These are phyloP conservation scores for Xestia sexstrigata DNA, from an alignment of 2,888 invertebrate genomes.

Conservation along the genomic window DNA sequence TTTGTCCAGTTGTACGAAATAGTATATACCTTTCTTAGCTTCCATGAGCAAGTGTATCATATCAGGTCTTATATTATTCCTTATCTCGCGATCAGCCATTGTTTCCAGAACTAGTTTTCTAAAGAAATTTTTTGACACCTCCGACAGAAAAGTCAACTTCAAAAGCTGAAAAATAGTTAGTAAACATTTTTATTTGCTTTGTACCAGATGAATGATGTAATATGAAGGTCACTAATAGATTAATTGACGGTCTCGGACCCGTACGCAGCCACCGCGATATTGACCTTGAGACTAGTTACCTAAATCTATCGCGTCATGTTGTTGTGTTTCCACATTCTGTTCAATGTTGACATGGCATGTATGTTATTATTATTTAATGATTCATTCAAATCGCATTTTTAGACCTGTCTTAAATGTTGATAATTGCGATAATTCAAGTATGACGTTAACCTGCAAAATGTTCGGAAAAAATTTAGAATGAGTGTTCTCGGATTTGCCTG, in stretches of 20 bases:
- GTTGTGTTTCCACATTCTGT: background rate
- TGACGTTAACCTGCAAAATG: too few relatives aligned
- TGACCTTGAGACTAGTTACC: conserved; percentile 18
- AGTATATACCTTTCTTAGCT: conserved; percentile 82
- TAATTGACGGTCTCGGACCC: background rate
- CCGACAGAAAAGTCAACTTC: conserved; percentile 68
- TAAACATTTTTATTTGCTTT: too few relatives aligned
- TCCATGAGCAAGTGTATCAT: conserved; percentile 91
- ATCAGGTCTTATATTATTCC: conserved; percentile 83
- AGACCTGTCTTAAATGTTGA: too few relatives aligned
- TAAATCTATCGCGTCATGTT: background rate
- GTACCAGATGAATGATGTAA: background rate
- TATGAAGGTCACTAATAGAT: background rate
- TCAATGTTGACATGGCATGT: too few relatives aligned
- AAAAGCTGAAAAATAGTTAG: conserved; percentile 56
- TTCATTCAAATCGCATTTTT: too few relatives aligned
- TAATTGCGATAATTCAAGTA: too few relatives aligned
- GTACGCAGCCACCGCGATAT: background rate
- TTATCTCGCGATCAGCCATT: conserved; percentile 79
- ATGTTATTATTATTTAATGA: too few relatives aligned
- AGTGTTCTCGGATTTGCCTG: too few relatives aligned
- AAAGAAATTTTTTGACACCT: conserved; percentile 74
- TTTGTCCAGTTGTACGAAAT: too few relatives aligned
- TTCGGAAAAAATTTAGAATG: too few relatives aligned
- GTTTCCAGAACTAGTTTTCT: conserved; percentile 77